Evolutionary conservation across 2,113 vertebrate species (phyloP).

Genomic region (Crotalus tigris): DNA sequence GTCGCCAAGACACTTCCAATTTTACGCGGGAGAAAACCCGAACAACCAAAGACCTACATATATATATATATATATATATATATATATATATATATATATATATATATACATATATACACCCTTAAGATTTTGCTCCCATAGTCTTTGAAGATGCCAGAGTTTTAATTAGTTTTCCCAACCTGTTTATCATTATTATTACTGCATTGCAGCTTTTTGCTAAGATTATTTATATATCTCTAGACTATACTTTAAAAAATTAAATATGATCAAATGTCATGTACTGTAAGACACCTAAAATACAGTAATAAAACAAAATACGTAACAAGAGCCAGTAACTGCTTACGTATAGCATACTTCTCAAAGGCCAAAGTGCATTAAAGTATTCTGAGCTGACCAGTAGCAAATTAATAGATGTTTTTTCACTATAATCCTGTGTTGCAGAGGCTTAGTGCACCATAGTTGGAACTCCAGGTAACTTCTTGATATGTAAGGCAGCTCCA

Average conservation of each 20-base stretch:
- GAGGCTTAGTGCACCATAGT: not conserved
- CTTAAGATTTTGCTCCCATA: not conserved
- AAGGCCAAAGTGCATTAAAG: not conserved
- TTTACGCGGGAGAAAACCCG: too few species aligned
- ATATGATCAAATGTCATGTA: not conserved
- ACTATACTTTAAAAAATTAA: not conserved
- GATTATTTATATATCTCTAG: not conserved
- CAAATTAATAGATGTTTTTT: not conserved
- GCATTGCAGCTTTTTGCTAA: not conserved
- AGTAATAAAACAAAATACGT: not conserved
- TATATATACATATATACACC: not conserved
- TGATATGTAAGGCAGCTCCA: not conserved
- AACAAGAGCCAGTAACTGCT: not conserved
- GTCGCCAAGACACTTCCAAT: too few species aligned
- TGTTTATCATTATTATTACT: not conserved
- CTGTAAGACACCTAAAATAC: not conserved
- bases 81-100: too few species aligned
- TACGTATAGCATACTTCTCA: not conserved
- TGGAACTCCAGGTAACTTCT: not conserved
- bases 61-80: too few species aligned
- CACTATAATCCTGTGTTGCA: not conserved
- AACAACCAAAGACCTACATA: too few species aligned
- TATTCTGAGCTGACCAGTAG: not conserved
- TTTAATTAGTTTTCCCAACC: not conserved
- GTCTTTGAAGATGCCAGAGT: not conserved